Conservation (phyloP, 2,113 vertebrate genomes). For the Ptilorrhoa leucosticta region DNA sequence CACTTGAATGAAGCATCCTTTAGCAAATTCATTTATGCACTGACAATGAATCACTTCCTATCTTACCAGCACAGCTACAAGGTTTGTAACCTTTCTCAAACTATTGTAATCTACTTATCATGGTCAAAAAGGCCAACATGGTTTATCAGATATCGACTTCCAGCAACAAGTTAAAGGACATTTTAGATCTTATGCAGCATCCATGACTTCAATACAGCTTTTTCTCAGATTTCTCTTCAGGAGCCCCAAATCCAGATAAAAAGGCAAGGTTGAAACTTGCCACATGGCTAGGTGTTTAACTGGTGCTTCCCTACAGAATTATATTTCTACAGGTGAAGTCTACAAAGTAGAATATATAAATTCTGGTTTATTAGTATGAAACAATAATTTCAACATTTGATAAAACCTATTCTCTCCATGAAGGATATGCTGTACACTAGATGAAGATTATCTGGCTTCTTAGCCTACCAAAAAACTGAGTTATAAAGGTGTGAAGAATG, state of each 20-base stretch:
- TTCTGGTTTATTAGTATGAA: not conserved
- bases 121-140: not conserved
- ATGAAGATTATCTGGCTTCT: not conserved
- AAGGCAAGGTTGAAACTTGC: not conserved
- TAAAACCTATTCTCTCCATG: not conserved
- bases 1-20: slow-evolving; percentile 1
- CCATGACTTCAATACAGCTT: not conserved
- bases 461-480: not conserved
- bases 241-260: not conserved
- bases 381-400: not conserved
- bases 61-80: not conserved
- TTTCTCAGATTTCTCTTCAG: not conserved
- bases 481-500: not conserved
- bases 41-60: not conserved
- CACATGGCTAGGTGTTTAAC: not conserved
- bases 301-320: not conserved
- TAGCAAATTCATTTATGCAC: not conserved
- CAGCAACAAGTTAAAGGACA: not conserved
- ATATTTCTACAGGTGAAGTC: not conserved
- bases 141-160: not conserved
- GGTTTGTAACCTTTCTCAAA: not conserved
- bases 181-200: not conserved
- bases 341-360: not conserved
- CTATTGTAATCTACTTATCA: not conserved
- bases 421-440: not conserved